These are phyloP conservation scores for Ostrea edulis DNA, from an alignment of 1,140 invertebrate genomes.

Conservation along the genomic window DNA sequence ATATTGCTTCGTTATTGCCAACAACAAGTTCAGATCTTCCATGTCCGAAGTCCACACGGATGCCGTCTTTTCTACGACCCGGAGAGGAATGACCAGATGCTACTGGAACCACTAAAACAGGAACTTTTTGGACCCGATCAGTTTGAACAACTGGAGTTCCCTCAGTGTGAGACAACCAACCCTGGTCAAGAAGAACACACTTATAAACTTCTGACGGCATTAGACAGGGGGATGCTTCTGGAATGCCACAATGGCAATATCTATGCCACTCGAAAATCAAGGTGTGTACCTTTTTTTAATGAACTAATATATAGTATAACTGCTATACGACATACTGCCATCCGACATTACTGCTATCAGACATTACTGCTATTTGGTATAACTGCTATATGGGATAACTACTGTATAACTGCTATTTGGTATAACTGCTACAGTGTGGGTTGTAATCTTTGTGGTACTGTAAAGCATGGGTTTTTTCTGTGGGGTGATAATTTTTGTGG, in stretches of 20 bases:
- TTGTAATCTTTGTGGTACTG: too few species aligned
- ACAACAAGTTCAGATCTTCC: not conserved
- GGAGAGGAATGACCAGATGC: not conserved
- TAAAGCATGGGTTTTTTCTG: too few species aligned
- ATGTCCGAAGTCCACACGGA: slow-evolving; percentile 5
- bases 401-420: too few species aligned
- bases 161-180: slow-evolving; percentile 25
- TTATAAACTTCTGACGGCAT: slow-evolving; percentile 47
- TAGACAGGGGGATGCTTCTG: slow-evolving; percentile 58
- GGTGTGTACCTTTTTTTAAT: slow-evolving; percentile 45
- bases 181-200: slow-evolving; percentile 36
- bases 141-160: slow-evolving; percentile 47
- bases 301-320: too few species aligned
- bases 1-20: slow-evolving; percentile 41
- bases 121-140: slow-evolving; percentile 50
- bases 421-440: too few species aligned
- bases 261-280: slow-evolving; percentile 63
- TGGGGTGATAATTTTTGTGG: too few species aligned
- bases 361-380: too few species aligned
- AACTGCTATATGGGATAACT: too few species aligned
- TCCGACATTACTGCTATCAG: too few species aligned
- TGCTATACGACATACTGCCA: too few species aligned
- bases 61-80: slow-evolving; percentile 43
- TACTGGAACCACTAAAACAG: not conserved
- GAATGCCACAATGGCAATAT: slow-evolving; percentile 55